Evolutionary conservation across 2,888 invertebrate genomes (phyloP).

Genomic region (Mesorhabditis spiculigera): DNA sequence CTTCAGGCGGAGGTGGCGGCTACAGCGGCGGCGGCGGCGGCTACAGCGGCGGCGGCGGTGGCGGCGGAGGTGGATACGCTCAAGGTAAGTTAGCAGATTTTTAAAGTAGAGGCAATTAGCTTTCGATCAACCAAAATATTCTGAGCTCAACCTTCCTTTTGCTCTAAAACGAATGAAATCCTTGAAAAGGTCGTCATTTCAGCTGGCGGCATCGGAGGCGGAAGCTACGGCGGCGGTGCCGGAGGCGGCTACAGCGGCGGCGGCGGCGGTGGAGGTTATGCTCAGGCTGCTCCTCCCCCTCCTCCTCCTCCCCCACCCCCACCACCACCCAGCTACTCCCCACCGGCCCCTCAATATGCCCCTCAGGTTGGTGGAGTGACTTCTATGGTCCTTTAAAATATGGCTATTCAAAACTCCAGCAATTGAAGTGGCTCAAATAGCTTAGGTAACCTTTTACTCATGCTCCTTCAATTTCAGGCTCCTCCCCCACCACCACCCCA

Average conservation of each 20-base stretch:
- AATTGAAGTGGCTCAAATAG: no score
- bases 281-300: not conserved
- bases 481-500: not conserved
- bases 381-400: no score
- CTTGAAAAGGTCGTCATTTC: no score
- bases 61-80: not conserved
- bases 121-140: not conserved
- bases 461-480: no score
- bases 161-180: not conserved
- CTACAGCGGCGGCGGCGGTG: not conserved
- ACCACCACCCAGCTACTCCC: not conserved
- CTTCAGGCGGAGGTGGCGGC: no score
- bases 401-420: no score
- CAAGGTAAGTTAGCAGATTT: not conserved
- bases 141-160: not conserved
- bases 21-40: not conserved
- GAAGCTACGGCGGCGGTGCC: not conserved
- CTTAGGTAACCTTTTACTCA: no score
- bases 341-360: not conserved
- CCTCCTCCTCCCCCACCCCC: slow-evolving; percentile 1
- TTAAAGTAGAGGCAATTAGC: not conserved
- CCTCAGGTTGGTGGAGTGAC: not conserved
- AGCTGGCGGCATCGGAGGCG: not conserved
- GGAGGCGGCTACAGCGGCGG: not conserved
- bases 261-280: not conserved